phyloP scores from a whole-genome alignment of 2,113 vertebrate species.

The Hypomesus transpacificus region DNA sequence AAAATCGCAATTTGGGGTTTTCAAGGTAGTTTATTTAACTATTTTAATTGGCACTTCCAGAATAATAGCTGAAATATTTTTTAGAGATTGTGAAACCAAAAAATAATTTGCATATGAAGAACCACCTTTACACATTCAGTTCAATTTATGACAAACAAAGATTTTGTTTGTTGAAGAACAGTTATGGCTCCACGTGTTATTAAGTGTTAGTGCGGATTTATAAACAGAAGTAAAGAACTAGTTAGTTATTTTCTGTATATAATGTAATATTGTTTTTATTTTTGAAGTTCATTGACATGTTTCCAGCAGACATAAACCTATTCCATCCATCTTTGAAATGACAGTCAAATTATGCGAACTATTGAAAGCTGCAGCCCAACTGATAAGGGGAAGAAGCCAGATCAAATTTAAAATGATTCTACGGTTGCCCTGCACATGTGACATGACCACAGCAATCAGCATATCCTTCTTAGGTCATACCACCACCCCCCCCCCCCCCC shows the following conservation, averaged over 20 bases:
- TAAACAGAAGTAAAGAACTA: neutral
- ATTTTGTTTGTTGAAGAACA: neutral
- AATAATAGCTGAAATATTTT: conserved; percentile 36
- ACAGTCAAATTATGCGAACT: conserved; percentile 29
- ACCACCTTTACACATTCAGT: neutral
- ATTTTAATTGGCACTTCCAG: conserved; percentile 44
- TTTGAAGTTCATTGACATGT: neutral
- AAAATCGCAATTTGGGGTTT: neutral
- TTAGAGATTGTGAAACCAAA: conserved; percentile 27
- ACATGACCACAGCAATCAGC: conserved; percentile 35
- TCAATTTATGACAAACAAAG: neutral
- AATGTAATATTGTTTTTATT: neutral
- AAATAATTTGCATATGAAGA: conserved; percentile 36
- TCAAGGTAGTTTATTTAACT: neutral
- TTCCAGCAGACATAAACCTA: conserved; percentile 11
- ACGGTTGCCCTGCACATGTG: conserved; percentile 46
- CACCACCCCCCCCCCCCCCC: conserved; percentile 36
- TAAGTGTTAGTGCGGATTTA: too few relatives aligned
- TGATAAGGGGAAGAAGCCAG: conserved; percentile 46
- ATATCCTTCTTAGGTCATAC: conserved; percentile 43
- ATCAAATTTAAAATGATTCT: conserved; percentile 63
- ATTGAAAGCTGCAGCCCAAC: conserved; percentile 39
- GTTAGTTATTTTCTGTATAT: neutral
- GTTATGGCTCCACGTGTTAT: too few relatives aligned
- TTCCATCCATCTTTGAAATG: conserved; percentile 6